phyloP scores from a whole-genome alignment of 2,888 invertebrate species.

The Melinaea menophilus region DNA sequence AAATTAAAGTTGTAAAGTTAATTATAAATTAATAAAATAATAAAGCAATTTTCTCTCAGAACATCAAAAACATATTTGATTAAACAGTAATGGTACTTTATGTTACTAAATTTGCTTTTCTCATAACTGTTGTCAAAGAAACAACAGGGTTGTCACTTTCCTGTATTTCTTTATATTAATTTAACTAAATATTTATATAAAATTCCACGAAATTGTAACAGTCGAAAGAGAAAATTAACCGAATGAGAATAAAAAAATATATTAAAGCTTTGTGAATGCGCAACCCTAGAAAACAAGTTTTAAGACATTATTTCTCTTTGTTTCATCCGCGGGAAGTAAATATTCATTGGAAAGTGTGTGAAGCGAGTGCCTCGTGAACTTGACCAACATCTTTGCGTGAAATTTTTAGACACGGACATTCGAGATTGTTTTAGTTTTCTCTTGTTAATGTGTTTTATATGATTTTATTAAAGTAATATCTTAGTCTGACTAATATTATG shows the following conservation, averaged over 20 bases:
- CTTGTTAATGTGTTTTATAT: conserved; percentile 11
- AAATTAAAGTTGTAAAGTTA: too few relatives aligned
- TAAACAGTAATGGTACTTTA: not conserved
- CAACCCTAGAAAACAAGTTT: not conserved
- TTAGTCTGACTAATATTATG: not conserved
- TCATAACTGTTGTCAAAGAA: not conserved
- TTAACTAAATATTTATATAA: not conserved
- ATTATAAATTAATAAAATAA: too few relatives aligned
- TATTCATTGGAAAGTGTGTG: conserved; percentile 51
- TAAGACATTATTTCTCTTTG: conserved; percentile 42
- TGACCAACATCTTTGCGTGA: conserved; percentile 37
- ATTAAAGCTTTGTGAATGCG: not conserved
- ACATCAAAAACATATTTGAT: conserved; percentile 1
- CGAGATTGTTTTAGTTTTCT: conserved; percentile 25
- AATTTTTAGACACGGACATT: conserved; percentile 8
- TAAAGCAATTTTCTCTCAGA: not conserved
- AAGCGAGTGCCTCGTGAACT: conserved; percentile 49
- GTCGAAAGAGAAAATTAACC: too few relatives aligned
- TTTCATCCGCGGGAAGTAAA: conserved; percentile 33
- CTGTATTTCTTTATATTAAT: not conserved
- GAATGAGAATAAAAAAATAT: not conserved
- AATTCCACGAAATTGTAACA: too few relatives aligned
- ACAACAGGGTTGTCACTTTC: not conserved
- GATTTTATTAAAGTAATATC: not conserved
- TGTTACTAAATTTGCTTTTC: not conserved